phyloP scores from a whole-genome alignment of 2,797 vertebrate genomes.

The Momotus momota region DNA sequence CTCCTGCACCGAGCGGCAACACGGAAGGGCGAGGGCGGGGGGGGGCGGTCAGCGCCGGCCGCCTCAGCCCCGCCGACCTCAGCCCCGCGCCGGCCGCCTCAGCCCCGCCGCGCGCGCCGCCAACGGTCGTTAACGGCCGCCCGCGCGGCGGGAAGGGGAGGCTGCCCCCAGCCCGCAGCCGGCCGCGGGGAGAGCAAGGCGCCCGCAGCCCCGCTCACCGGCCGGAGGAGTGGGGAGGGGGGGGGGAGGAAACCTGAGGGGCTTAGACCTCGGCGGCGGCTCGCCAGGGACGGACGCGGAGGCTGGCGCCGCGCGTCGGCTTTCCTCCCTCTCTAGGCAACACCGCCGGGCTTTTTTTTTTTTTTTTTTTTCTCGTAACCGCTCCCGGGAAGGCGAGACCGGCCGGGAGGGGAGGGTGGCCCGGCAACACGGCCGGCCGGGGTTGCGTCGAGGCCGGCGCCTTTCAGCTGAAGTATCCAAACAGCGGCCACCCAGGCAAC shows the following conservation, averaged over 20 bases:
- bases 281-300: background rate
- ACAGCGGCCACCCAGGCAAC: conserved; percentile 47
- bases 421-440: background rate
- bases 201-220: background rate
- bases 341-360: background rate
- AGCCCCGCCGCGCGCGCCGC: background rate
- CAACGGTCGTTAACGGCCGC: background rate
- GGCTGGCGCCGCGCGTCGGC: background rate
- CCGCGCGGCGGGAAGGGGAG: background rate
- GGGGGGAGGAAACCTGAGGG: too few relatives aligned
- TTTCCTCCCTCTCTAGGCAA: conserved; percentile 1
- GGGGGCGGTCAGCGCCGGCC: background rate
- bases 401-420: background rate
- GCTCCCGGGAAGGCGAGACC: background rate
- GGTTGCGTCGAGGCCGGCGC: background rate
- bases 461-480: background rate
- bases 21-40: background rate
- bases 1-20: conserved; percentile 26
- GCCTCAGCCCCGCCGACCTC: background rate
- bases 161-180: background rate
- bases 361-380: background rate
- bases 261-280: background rate
- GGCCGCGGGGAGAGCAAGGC: background rate
- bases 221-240: background rate
- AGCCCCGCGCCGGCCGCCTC: background rate